Conservation (phyloP, 2,888 invertebrate genomes). For the Eupithecia exiguata region DNA sequence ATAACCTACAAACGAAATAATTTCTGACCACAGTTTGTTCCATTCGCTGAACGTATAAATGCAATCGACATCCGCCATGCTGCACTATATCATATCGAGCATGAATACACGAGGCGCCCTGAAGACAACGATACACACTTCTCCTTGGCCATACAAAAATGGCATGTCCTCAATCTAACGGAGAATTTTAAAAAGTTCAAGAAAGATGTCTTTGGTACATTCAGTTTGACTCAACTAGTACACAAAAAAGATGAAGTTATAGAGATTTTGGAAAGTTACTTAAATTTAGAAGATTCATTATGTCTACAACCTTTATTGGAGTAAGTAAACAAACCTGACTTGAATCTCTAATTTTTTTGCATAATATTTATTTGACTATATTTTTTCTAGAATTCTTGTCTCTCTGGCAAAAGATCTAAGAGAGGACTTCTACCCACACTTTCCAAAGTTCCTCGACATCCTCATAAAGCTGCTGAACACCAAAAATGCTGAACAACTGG, state of each 20-base stretch:
- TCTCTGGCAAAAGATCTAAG: constrained; percentile 94
- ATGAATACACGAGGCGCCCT: constrained; percentile 88
- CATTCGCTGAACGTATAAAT: constrained; percentile 93
- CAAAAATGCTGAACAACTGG: constrained; percentile 92
- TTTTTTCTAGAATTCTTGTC: constrained; percentile 86
- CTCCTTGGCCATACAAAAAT: constrained; percentile 92
- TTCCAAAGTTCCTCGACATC: constrained; percentile 88
- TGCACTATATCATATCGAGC: constrained; percentile 92
- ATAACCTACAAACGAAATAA: background rate
- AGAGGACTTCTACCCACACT: constrained; percentile 94
- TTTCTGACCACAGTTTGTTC: constrained; percentile 86
- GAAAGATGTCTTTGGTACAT: constrained; percentile 88
- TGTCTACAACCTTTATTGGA: constrained; percentile 93
- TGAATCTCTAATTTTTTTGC: constrained; percentile 11
- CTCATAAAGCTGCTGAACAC: constrained; percentile 88
- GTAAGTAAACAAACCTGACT: constrained; percentile 81
- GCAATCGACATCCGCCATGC: constrained; percentile 91
- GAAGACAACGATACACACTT: constrained; percentile 91
- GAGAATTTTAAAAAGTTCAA: constrained; percentile 91
- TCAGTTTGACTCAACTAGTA: constrained; percentile 93
- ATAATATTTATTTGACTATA: background rate
- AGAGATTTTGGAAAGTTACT: constrained; percentile 87
- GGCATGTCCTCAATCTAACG: constrained; percentile 94
- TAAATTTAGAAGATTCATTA: constrained; percentile 88
- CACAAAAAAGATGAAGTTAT: constrained; percentile 91